Percentiles rank a stretch among this genome's conserved stretches.
Evolutionary conservation across 2,113 vertebrate species (phyloP).

Genomic region (Archocentrus centrarchus): DNA sequence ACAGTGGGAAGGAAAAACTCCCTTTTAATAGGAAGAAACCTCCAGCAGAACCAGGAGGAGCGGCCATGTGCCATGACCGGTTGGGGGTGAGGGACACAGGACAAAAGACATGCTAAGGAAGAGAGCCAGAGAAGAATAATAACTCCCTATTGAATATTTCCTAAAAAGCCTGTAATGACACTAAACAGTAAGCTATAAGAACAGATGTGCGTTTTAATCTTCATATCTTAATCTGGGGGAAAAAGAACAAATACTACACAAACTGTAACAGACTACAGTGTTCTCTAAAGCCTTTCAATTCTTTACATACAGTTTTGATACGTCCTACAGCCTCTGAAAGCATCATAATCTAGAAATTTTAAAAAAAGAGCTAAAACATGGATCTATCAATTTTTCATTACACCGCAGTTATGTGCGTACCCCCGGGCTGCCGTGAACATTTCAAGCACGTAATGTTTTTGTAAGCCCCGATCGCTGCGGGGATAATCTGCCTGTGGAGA

Average conservation of each 20-base stretch:
- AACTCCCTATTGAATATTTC: neutral
- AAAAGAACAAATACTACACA: neutral
- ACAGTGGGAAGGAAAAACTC: too few relatives aligned
- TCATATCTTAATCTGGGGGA: neutral
- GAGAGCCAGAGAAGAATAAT: too few relatives aligned
- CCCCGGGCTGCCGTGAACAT: neutral
- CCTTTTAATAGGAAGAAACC: too few relatives aligned
- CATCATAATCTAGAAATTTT: neutral
- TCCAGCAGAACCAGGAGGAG: too few relatives aligned
- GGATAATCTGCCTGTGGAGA: constrained; percentile 36
- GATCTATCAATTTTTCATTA: neutral
- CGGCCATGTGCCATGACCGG: too few relatives aligned
- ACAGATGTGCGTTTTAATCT: neutral
- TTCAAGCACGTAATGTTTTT: neutral
- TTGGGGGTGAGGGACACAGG: too few relatives aligned
- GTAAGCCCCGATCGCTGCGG: constrained; percentile 10
- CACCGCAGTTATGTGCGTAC: neutral
- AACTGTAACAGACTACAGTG: neutral
- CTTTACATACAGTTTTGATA: neutral
- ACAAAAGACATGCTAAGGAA: too few relatives aligned
- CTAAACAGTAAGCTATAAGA: fast-evolving
- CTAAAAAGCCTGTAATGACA: neutral
- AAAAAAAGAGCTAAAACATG: neutral
- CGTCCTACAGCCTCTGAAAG: neutral
- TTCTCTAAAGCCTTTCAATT: neutral